A percentile compares a stretch with the other conserved stretches of the same genome.
phyloP scores from a whole-genome alignment of 2,113 vertebrate genomes.

The Aphelocoma coerulescens region DNA sequence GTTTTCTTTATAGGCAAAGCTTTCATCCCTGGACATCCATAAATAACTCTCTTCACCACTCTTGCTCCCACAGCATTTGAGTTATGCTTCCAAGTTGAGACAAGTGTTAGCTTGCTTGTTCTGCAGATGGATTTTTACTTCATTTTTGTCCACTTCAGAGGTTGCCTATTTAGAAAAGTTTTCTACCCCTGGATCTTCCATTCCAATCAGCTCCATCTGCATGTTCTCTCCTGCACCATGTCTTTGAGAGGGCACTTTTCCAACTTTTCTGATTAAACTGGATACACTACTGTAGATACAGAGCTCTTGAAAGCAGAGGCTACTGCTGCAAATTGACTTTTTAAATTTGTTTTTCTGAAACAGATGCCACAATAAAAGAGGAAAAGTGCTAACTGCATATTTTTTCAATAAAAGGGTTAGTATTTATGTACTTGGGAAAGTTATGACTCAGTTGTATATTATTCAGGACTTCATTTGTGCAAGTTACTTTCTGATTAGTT shows the following conservation, averaged over 20 bases:
- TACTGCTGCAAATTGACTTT: constrained; percentile 2
- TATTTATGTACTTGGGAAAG: constrained; percentile 21
- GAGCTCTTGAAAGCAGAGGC: background rate
- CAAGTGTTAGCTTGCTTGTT: constrained; percentile 56
- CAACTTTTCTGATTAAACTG: constrained; percentile 21
- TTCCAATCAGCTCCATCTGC: constrained; percentile 30
- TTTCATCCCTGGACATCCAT: constrained; percentile 46
- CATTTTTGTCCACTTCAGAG: constrained; percentile 49
- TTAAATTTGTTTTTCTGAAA: constrained; percentile 14
- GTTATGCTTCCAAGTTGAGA: constrained; percentile 37
- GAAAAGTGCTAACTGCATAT: constrained; percentile 17
- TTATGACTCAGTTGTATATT: constrained; percentile 46
- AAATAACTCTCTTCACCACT: constrained; percentile 47
- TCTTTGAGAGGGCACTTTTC: background rate
- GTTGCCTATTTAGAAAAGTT: background rate
- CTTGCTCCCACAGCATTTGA: background rate
- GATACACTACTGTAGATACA: background rate
- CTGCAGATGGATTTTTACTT: constrained; percentile 54
- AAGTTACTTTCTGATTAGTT: constrained; percentile 50
- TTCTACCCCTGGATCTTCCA: background rate
- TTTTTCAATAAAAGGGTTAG: constrained; percentile 4
- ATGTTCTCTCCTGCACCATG: background rate
- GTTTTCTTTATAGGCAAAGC: constrained; percentile 59
- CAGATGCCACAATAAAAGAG: background rate
- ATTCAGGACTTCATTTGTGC: constrained; percentile 34